Evolutionary conservation across 1,140 invertebrate genomes (phyloP), one percentile per base, ranked within the genome.

Genomic region (Cecropterus lyciades): DNA sequence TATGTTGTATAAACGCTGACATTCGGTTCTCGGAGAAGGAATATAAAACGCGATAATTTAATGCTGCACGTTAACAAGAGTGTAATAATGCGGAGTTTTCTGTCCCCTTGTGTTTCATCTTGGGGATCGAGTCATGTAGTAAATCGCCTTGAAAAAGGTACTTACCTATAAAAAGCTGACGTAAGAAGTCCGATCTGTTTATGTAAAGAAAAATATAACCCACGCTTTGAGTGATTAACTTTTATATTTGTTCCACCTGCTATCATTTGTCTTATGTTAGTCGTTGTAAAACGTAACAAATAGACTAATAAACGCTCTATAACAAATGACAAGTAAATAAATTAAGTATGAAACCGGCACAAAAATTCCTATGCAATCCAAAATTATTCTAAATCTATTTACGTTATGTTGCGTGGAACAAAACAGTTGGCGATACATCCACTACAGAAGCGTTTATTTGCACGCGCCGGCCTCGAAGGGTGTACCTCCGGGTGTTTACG

Each of bases 361-460:
- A 8, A 57, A 43, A 57, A 69, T 56, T 65, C 63, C 27, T 46
- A 57, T 33, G 48, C 62, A 57, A 24, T 40, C 56, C 14, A 65
- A 52, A 46, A 56, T 64, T 64, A 30, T 24, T 33, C 43, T 48
- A 55, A 15, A 62, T 46, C 27, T 37, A 64, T 37, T 59, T 52
- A 53, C 16, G 14, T 20, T 55, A 52, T 37, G 27, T 51, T 75
- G 67, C 67, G 71, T 73, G 65, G 73, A 72, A 72, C 70, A 70
- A 71, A 78, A 72, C 70, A 79, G 67, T 77, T 72, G 71, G 71
- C 73, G 77, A 62, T 79, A 78, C 80, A 79, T 74, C 77, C 71
- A 83, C 75, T 70, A 73, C 73, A 84, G 81, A 77, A 73, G 68
- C 72, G 67, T 75, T 80, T 83, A 78, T 84, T 81, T 79, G 82